A percentile compares a stretch with the other conserved stretches of the same genome.
These are phyloP conservation scores for Artemia sinica DNA, from an alignment of 2,888 invertebrate genomes.

Conservation along the genomic window DNA sequence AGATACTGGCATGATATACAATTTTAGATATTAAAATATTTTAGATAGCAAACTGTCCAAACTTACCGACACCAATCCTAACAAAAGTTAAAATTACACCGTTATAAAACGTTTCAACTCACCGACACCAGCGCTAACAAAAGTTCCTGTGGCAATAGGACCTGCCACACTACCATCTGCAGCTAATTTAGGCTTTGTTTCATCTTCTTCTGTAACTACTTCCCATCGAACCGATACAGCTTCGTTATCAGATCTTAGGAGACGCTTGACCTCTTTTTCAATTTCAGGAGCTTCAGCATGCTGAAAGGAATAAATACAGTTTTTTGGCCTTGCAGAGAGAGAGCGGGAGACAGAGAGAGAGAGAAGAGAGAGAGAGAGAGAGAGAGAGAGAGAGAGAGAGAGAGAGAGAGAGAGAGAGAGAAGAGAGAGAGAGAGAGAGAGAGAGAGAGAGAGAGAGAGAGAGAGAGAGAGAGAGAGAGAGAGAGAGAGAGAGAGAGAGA, in stretches of 20 bases:
- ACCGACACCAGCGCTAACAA: conserved; percentile 14
- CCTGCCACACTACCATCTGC: conserved; percentile 26
- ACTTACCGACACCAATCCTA: too few relatives aligned
- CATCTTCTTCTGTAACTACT: conserved; percentile 70
- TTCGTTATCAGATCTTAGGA: conserved; percentile 78
- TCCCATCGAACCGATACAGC: conserved; percentile 62
- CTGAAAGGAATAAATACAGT: conserved; percentile 27
- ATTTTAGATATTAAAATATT: too few relatives aligned
- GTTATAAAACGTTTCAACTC: background rate
- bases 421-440: too few relatives aligned
- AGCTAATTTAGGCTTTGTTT: conserved; percentile 36
- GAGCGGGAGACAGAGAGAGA: background rate
- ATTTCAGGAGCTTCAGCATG: conserved; percentile 93
- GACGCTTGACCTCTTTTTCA: conserved; percentile 87
- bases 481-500: too few relatives aligned
- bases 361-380: too few relatives aligned
- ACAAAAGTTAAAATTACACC: too few relatives aligned
- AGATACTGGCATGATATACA: too few relatives aligned
- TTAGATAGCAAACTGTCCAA: too few relatives aligned
- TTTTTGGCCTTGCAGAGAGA: background rate
- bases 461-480: too few relatives aligned
- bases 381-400: too few relatives aligned
- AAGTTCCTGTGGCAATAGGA: conserved; percentile 20
- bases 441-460: too few relatives aligned
- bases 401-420: too few relatives aligned